Conservation (phyloP, 1,140 invertebrate genomes). For the Heliothis subflexa region DNA sequence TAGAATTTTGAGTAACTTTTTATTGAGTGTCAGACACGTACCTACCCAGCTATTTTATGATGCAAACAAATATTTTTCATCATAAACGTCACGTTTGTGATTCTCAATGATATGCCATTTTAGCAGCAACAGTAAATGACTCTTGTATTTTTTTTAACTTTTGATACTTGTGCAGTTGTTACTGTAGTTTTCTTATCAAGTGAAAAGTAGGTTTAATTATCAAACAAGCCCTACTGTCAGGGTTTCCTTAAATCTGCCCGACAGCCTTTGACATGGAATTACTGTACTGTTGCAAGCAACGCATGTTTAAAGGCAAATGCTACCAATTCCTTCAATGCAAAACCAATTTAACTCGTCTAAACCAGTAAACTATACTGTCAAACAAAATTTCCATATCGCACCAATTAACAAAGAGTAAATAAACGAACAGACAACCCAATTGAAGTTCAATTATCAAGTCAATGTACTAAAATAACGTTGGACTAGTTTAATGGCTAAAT, state of each 20-base stretch:
- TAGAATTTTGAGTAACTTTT: background rate
- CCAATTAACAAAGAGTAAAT: constrained; percentile 10
- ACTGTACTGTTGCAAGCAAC: no score
- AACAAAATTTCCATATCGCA: background rate
- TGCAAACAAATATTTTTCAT: constrained; percentile 15
- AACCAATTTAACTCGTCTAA: background rate
- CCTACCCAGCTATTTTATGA: background rate
- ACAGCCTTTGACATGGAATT: no score
- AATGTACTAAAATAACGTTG: constrained; percentile 20
- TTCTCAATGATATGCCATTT: no score
- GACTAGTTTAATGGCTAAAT: constrained; percentile 13
- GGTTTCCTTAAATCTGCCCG: no score
- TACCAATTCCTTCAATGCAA: no score
- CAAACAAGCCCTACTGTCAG: no score
- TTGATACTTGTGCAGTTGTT: no score
- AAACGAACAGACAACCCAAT: background rate
- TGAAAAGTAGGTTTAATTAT: no score
- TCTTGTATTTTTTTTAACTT: no score
- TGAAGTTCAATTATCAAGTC: constrained; percentile 12
- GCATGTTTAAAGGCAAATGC: no score
- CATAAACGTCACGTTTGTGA: background rate
- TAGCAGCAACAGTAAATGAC: no score
- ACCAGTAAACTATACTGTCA: background rate
- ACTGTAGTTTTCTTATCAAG: no score
- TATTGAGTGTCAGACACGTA: constrained; percentile 15